phyloP scores from a whole-genome alignment of 2,113 vertebrate genomes.

The Trochalopteron elliotii region DNA sequence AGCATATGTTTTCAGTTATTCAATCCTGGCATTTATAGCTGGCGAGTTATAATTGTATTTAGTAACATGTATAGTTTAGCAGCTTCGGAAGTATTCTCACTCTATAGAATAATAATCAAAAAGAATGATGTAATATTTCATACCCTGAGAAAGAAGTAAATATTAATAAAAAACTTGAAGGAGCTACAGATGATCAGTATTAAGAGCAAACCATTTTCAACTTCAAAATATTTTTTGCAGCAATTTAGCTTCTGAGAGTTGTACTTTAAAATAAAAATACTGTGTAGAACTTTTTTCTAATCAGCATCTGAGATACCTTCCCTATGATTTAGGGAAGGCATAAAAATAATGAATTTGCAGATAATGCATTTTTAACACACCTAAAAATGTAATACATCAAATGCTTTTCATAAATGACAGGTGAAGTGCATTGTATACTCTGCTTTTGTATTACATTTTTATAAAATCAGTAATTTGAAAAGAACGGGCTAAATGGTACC shows the following conservation, averaged over 20 bases:
- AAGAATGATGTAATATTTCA: neutral
- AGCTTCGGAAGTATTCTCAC: neutral
- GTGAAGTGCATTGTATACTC: neutral
- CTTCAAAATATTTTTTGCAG: neutral
- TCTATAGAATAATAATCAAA: neutral
- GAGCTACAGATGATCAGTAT: neutral
- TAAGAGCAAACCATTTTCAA: neutral
- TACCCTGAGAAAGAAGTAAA: neutral
- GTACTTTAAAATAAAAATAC: neutral
- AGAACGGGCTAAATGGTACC: neutral
- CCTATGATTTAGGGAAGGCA: neutral
- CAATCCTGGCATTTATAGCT: slow-evolving; percentile 13
- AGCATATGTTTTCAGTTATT: slow-evolving; percentile 61
- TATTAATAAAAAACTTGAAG: neutral
- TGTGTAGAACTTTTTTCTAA: neutral
- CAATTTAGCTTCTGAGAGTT: neutral
- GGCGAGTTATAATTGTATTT: slow-evolving; percentile 17
- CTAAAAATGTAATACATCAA: neutral
- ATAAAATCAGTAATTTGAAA: neutral
- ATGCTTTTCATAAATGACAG: neutral
- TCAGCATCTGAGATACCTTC: neutral
- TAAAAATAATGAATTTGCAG: neutral
- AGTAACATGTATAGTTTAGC: slow-evolving; percentile 7
- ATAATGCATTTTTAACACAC: neutral
- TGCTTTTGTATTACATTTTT: neutral